Evolutionary conservation across 2,888 invertebrate species (phyloP), one percentile per base, ranked within the genome.

Genomic region (Bugula neritina): DNA sequence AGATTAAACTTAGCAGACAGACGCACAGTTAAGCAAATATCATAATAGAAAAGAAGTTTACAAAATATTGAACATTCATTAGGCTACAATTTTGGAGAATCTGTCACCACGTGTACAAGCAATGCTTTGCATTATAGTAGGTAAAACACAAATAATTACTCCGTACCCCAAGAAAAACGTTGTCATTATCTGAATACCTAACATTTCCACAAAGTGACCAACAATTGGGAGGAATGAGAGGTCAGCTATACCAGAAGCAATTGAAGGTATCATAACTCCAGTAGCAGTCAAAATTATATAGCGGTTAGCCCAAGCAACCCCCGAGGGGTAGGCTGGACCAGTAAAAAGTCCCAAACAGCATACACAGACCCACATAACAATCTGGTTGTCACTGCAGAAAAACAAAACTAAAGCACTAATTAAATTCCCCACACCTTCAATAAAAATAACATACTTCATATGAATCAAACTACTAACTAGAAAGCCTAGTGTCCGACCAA

Each of bases 281-380:
- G 75, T 55, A 27, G 75, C 76, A 63, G 74, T 73, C 5, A 76
- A 72, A 57, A 75, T 73, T 34, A 75, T 74, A 21, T 76, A 75
- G 21, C 74, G 75, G 71, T 76, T 75, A 1, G 72, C 69, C 69
- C 73, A 76, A 0, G 75, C 73, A 21, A 76, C 70, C 13, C 74
- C 74, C 0, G 75, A 74, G 25, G 76, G 76, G 69, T 73, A 76
- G 1, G 74, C 70, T 5, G 75, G 75, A 0, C 75, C 75, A n/a
- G 75, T 72, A 17, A 74, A 71, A n/a, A 75, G 69, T 1, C 75
- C 75, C 31, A 74, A 72, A 1, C 73, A 35, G 0, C 74, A 74
- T 1, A 75, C 73, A 54, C 74, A 75, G 0, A 70, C 63, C 76
- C 76, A 76, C 23, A 76, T 31, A 21, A 73, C 43, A 0, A 72